Conservation (phyloP, 2,113 vertebrate species). For the Felis chaus region DNA sequence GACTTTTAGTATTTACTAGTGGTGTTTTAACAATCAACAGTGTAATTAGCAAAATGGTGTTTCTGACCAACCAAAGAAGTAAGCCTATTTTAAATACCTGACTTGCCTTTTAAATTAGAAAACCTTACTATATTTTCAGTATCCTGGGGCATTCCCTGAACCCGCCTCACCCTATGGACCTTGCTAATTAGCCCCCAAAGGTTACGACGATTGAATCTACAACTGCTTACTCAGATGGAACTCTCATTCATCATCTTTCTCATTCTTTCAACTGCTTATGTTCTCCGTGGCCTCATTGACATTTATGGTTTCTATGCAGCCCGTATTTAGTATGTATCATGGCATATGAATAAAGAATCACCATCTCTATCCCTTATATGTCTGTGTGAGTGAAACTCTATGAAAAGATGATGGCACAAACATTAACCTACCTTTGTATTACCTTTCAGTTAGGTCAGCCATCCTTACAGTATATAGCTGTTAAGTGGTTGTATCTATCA, state of each 20-base stretch:
- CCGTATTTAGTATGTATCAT: neutral
- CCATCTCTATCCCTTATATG: neutral
- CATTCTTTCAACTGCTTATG: neutral
- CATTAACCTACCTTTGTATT: neutral
- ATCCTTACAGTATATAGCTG: neutral
- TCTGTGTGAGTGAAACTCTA: neutral
- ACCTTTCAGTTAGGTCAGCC: neutral
- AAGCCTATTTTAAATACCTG: conserved; percentile 30
- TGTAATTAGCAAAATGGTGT: conserved; percentile 42
- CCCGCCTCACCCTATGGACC: neutral
- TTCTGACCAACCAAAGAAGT: conserved; percentile 21
- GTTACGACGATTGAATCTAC: neutral
- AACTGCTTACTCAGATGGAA: conserved; percentile 14
- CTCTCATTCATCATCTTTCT: neutral
- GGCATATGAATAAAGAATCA: neutral
- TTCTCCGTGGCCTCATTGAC: neutral
- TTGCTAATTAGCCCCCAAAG: conserved; percentile 65
- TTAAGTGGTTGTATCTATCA: neutral
- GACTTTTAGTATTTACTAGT: conserved; percentile 27
- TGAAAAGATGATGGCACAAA: neutral
- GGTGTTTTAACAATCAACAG: neutral
- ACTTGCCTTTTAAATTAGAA: conserved; percentile 52
- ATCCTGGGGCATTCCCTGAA: neutral
- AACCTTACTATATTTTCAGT: conserved; percentile 9
- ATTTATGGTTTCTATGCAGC: neutral